Percentiles rank a stretch among this genome's conserved stretches.
Conservation (phyloP, 35 echinoderm and acorn worm species). For the Chiridota heheva region DNA sequence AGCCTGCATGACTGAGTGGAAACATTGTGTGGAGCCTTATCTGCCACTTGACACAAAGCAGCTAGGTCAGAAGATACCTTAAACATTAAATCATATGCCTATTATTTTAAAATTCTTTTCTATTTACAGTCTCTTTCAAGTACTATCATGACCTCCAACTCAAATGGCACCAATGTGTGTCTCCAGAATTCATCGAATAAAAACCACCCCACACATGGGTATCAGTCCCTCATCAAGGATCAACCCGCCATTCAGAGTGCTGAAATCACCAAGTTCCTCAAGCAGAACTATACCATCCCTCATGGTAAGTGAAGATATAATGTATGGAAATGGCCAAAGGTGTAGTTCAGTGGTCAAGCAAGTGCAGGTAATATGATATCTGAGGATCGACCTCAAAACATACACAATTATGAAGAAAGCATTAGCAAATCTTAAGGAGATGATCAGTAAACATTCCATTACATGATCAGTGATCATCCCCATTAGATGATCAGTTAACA, state of each 20-base stretch:
- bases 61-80: too few species aligned
- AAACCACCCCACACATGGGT: constrained; percentile 42
- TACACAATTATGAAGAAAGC: neutral
- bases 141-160: too few species aligned
- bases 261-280: constrained; percentile 73
- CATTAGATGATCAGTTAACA: too few species aligned
- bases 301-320: constrained; percentile 21
- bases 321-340: neutral
- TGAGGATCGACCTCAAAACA: neutral
- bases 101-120: too few species aligned
- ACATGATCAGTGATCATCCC: neutral
- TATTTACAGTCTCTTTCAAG: too few species aligned
- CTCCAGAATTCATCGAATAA: too few species aligned
- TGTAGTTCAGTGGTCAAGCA: neutral
- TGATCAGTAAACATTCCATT: neutral
- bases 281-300: constrained; percentile 62
- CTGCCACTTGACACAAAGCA: too few species aligned
- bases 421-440: neutral
- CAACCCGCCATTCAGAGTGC: constrained; percentile 58
- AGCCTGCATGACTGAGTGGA: too few species aligned
- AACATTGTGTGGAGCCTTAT: too few species aligned
- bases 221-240: constrained; percentile 45
- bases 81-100: too few species aligned
- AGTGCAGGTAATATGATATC: neutral
- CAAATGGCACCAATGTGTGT: too few species aligned